These are phyloP conservation scores for Dolichoris vasculosae DNA, from an alignment of 1,140 invertebrate species.

Conservation along the genomic window DNA sequence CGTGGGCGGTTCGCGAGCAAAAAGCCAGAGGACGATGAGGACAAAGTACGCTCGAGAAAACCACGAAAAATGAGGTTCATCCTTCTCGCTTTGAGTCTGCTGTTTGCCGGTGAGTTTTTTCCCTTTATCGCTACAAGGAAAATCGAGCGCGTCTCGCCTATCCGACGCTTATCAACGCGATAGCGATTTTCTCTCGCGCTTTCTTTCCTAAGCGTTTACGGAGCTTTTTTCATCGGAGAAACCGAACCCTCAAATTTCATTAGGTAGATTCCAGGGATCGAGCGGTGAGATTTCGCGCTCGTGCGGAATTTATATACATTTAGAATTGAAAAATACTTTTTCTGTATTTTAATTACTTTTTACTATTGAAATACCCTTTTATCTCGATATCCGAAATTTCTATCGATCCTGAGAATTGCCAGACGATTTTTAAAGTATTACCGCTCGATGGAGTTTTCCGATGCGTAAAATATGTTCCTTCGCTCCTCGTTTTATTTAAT, in stretches of 20 bases:
- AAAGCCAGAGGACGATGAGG: constrained; percentile 51
- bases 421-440: neutral
- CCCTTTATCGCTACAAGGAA: neutral
- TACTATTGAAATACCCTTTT: neutral
- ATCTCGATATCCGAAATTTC: neutral
- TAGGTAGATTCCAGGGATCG: neutral
- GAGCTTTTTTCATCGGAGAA: neutral
- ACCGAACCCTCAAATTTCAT: neutral
- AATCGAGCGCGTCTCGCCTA: no score
- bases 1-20: neutral
- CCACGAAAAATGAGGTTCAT: constrained; percentile 64
- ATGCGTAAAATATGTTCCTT: neutral
- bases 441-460: neutral
- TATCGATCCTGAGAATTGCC: neutral
- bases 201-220: no score
- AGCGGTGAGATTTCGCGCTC: neutral
- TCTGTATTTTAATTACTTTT: neutral
- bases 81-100: constrained; percentile 64
- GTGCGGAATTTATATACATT: neutral
- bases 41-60: constrained; percentile 54
- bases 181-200: no score
- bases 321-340: neutral
- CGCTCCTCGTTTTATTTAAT: neutral
- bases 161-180: no score
- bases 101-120: constrained; percentile 64